Evolutionary conservation across 2,797 vertebrate genomes (phyloP).

Genomic region (Eospalax fontanierii): DNA sequence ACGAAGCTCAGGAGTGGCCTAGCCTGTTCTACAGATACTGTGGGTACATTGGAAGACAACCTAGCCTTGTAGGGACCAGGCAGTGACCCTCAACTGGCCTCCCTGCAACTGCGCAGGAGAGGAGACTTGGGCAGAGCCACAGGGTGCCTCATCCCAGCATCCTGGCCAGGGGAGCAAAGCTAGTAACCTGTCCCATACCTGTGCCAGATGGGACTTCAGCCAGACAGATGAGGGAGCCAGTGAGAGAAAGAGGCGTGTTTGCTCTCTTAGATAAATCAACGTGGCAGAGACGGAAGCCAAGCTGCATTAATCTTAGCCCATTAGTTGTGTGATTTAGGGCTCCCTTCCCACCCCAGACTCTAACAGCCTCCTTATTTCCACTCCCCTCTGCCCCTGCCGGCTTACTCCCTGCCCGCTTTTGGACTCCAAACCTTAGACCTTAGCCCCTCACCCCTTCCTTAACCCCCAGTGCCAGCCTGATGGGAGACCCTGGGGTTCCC

Average conservation of each 20-base stretch:
- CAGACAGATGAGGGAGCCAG: slow-evolving; percentile 39
- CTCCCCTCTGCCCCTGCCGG: neutral
- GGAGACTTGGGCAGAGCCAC: too few relatives aligned
- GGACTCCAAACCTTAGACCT: neutral
- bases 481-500: neutral
- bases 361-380: too few relatives aligned
- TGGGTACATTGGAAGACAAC: too few relatives aligned
- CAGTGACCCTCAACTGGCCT: neutral
- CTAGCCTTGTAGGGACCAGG: neutral
- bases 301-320: slow-evolving; percentile 2
- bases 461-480: neutral
- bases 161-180: neutral
- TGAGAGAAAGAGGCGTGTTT: slow-evolving; percentile 23
- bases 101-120: too few relatives aligned
- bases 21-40: neutral
- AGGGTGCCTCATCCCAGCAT: neutral
- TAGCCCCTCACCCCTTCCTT: neutral
- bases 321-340: slow-evolving; percentile 69
- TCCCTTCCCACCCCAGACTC: neutral
- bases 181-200: neutral
- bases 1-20: too few relatives aligned
- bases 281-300: neutral
- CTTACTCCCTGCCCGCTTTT: neutral
- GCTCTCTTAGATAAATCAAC: slow-evolving; percentile 64
- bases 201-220: slow-evolving; percentile 67